Evolutionary conservation across 2,888 invertebrate genomes (phyloP).

Genomic region (Tipula vernalis): DNA sequence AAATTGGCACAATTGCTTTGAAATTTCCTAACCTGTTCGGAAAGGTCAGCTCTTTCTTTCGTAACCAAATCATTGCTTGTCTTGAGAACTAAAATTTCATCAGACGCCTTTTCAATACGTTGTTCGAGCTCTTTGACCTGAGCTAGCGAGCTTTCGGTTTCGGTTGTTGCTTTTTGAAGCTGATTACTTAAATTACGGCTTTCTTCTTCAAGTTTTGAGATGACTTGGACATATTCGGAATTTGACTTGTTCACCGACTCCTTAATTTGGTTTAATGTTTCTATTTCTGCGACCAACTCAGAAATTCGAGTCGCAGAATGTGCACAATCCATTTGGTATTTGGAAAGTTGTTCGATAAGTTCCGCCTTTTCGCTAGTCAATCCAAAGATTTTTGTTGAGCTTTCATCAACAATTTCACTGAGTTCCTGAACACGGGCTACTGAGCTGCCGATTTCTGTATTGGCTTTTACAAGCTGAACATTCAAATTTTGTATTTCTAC

Average conservation of each 20-base stretch:
- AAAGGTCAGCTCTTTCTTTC: neutral
- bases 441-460: neutral
- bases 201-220: neutral
- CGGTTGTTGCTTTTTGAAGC: neutral
- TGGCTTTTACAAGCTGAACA: neutral
- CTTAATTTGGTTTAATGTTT: neutral
- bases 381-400: neutral
- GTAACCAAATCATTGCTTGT: neutral
- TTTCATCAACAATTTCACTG: neutral
- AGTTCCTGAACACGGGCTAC: neutral
- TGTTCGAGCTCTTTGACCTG: neutral
- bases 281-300: neutral
- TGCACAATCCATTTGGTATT: neutral
- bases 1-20: neutral
- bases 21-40: neutral
- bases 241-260: neutral
- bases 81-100: neutral
- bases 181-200: neutral
- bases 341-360: neutral
- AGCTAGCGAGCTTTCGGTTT: neutral
- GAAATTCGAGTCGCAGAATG: neutral
- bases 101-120: neutral
- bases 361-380: neutral
- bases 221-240: neutral
- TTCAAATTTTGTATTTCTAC: neutral